A percentile compares a stretch with the other conserved stretches of the same genome.
Conservation (phyloP, 2,888 invertebrate genomes). For the Stenurella melanura region DNA sequence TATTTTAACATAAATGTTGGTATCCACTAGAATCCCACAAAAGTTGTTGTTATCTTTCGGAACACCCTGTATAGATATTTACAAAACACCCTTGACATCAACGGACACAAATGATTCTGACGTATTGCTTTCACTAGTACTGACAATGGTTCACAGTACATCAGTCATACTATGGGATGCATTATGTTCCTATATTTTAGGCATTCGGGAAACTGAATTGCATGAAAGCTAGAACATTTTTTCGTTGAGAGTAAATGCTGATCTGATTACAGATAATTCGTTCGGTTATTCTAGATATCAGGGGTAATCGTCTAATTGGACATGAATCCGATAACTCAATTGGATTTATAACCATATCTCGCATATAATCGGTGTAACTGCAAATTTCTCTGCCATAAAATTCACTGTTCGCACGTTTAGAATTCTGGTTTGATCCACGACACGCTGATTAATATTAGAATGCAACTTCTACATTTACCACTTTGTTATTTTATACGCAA, state of each 20-base stretch:
- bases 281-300: background rate
- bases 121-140: too few species aligned
- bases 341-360: background rate
- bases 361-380: background rate
- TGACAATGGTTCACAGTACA: too few species aligned
- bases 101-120: too few species aligned
- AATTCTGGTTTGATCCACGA: background rate
- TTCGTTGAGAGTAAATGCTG: background rate
- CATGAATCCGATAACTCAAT: background rate
- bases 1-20: too few species aligned
- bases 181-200: too few species aligned
- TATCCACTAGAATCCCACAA: too few species aligned
- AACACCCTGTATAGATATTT: too few species aligned
- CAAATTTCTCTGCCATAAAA: background rate
- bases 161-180: too few species aligned
- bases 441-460: too few species aligned
- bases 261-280: background rate
- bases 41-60: too few species aligned
- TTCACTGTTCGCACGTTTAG: background rate
- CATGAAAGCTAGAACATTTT: background rate
- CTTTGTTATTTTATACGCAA: background rate
- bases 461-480: background rate
- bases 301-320: background rate
- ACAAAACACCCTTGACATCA: too few species aligned
- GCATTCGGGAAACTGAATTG: background rate